Base-by-base conservation (phyloP, 2,113 vertebrate genomes). In the Noctilio leporinus region DNA sequence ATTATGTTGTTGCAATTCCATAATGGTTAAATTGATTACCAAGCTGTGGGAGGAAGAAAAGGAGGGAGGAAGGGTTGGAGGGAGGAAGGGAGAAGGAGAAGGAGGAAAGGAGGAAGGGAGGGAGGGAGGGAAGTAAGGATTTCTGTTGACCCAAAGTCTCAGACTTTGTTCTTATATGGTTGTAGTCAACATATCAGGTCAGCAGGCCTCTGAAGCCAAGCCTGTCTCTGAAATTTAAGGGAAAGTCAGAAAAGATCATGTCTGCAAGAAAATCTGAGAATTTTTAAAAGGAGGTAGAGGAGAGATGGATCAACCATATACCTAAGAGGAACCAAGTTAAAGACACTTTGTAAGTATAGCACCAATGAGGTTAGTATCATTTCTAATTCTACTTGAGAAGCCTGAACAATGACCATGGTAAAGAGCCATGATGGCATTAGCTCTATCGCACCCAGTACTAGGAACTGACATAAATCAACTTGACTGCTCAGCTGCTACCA, bases 241-340 rank as follows among this genome's bases (percentile, higher is more conserved):
- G 40, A 96, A 84, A 94, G 30, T 45, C 26, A 67, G 55, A 76
- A 59, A 62, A 82, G 3, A 84, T 22, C 28, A 12, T 22, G 33
- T 87, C 40, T 88, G 40, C 22, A 85, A 85, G 7, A 40, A 28
- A 96, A 88, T 47, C 17, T 85, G 85, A 93, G 24, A 76, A 76
- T 76, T 10, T 91, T 81, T 28, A n/a, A 65, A 93, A 15, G 9
- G 3, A 17, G 4, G 28, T n/a, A 47, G 38, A 30, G 15, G 20
- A 62, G 35, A 45, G 11, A 49, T 20, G 5, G 8, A 35, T 70
- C 38, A 75, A 72, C 72, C 20, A 30, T 9, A 4, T 47, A 33
- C 14, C 26, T 33, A 47, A 70, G 26, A 67, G 30, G 10, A 94
- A 73, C 8, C 22, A 38, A 49, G 8, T 38, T 43, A 53, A 47